Evolutionary conservation across 2,888 invertebrate species (phyloP), one percentile per base, ranked within the genome.

Genomic region (Nomada hirtipes): DNA sequence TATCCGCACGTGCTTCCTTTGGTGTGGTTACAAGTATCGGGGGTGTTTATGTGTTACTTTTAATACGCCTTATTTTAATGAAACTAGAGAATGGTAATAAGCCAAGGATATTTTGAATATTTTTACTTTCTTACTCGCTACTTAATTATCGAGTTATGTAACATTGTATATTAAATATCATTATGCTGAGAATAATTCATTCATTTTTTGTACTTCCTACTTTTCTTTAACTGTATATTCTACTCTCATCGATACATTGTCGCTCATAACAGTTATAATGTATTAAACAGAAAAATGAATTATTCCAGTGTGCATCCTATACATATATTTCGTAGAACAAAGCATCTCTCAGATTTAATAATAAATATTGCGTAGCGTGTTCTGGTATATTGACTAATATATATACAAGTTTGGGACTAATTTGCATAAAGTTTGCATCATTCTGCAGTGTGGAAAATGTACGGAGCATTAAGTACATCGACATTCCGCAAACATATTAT

Each of bases 21-120:
- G 82, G 71, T 81, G 76, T 76, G 73, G 82, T 64, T 44, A 65
- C 29, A 71, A 80, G 69, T 59, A 64, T 60, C 9, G 29, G 29
- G 57, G 57, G 42, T 77, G 36, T 44, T 69, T 70, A 3, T 57
- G 57, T 70, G 63, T 64, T n/a, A 69, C 23, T 52, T 73, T 50
- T 67, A 36, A 76, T 64, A 15, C 23, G 42, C 42, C 65, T 55
- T 61, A 53, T 36, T 13, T 13, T 57, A 71, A 71, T 53, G 36
- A 44, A 55, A 44, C 26, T 59, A 42, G 47, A 52, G 36, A 36
- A 47, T 44, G 60, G n/a, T 52, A n/a, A 55, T 47, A 20, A 57
- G 4, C 18, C 18, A 52, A 36, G 36, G 18, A 50, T 61, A 50
- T 42, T 36, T n/a, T 20, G 47, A 44, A 59, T 36, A 59, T 42